Evolutionary conservation across 2,113 vertebrate genomes (phyloP), one percentile per base, ranked within the genome.

Genomic region (Furnarius figulus): DNA sequence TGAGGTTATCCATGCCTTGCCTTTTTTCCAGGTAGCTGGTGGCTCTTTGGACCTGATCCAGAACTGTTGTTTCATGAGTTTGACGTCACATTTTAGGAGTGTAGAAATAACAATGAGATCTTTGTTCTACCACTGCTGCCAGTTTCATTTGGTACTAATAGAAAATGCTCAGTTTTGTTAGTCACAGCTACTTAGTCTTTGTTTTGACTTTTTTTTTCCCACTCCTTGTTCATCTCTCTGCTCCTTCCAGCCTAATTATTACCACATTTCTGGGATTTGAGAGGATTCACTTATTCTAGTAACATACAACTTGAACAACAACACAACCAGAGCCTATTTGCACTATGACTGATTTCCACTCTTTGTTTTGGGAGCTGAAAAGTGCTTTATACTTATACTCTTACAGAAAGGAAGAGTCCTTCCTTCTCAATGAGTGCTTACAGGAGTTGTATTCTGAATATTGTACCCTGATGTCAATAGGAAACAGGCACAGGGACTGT

Each of bases 291-390:
- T 95, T 86, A 72, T 79, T 80, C 53, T 91, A 74, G 78, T 86
- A 84, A 94, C 61, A 84, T 14, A 81, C 27, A 62, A 78, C 49
- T 78, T 84, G 80, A 49, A 89, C 89, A 96, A 66, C 62, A 74
- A 89, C 7, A 5, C 67, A 87, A 35, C 68, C 63, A 83, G 81
- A 85, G 40, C 50, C 13, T 78, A 87, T 95, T 95, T 95, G 61
- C 67, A n/a, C 72, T 52, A 63, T 90, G 87, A 93, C 67, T 91
- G 73, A 89, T 78, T 95, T 93, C 84, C 87, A 96, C 66, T 76
- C 50, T 93, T 75, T 96, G 83, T 95, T 93, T 85, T 87, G 52
- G 58, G 49, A 84, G 44, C 33, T 62, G 31, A 84, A 91, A 58
- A 46, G 21, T 47, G 31, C 56, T 75, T 93, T 90, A 39, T 92